Evolutionary conservation across 2,888 invertebrate genomes (phyloP).

Genomic region (Erpobdella octoculata): DNA sequence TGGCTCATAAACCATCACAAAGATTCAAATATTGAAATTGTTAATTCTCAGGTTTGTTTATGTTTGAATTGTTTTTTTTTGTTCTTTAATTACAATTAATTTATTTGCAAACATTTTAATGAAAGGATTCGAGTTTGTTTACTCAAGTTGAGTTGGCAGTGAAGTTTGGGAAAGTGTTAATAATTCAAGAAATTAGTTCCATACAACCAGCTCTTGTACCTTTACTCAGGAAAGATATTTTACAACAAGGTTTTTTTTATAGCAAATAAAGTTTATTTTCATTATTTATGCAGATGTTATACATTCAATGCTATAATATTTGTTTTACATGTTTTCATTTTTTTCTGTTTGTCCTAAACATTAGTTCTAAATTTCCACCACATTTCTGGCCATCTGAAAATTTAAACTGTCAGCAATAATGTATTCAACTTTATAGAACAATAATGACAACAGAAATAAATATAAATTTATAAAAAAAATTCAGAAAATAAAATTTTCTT

Average conservation of each 20-base stretch:
- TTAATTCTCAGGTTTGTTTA: slow-evolving; percentile 62
- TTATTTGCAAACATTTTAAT: background rate
- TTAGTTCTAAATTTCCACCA: no score
- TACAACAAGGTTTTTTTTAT: slow-evolving; percentile 49
- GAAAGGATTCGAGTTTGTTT: slow-evolving; percentile 52
- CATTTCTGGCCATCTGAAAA: no score
- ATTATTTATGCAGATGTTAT: background rate
- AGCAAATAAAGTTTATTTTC: background rate
- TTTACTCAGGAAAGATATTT: slow-evolving; percentile 61
- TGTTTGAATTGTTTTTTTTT: background rate
- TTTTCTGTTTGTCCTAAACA: no score
- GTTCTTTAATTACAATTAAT: background rate
- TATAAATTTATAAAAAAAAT: no score
- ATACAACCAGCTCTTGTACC: slow-evolving; percentile 62
- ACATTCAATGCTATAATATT: no score
- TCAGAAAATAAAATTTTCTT: no score
- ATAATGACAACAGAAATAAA: no score
- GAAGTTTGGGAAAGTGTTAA: slow-evolving; percentile 78
- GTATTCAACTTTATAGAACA: no score
- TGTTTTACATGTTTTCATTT: no score
- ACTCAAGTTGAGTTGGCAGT: slow-evolving; percentile 55
- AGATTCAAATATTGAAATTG: slow-evolving; percentile 64
- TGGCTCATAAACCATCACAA: slow-evolving; percentile 72
- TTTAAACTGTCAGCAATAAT: no score
- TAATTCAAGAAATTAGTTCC: slow-evolving; percentile 68